phyloP scores from a whole-genome alignment of 1,140 invertebrate species.

The Cryptotermes secundus region DNA sequence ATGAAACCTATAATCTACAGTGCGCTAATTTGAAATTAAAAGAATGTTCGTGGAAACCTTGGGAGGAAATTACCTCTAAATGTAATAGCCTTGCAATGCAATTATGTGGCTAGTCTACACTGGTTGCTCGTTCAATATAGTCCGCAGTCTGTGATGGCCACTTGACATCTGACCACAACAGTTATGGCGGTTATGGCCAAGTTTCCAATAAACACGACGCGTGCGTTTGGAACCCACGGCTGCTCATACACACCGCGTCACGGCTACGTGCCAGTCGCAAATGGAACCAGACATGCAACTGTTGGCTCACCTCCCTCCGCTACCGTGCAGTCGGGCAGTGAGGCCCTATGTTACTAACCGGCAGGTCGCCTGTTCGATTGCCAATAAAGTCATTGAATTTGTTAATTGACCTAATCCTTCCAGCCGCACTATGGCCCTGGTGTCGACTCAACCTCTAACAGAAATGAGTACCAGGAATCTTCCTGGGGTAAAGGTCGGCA shows the following conservation, averaged over 20 bases:
- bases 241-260: not conserved
- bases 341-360: too few species aligned
- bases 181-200: not conserved
- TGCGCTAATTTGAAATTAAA: conserved; percentile 11
- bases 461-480: too few species aligned
- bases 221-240: not conserved
- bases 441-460: too few species aligned
- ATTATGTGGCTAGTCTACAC: not conserved
- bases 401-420: too few species aligned
- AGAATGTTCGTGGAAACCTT: conserved; percentile 12
- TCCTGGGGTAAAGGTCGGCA: too few species aligned
- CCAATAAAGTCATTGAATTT: too few species aligned
- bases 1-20: not conserved
- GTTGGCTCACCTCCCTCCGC: too few species aligned
- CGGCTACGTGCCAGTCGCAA: too few species aligned
- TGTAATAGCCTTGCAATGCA: not conserved
- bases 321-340: too few species aligned
- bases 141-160: not conserved
- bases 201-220: not conserved
- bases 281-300: too few species aligned
- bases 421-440: too few species aligned
- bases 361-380: too few species aligned
- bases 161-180: conserved; percentile 5
- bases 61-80: not conserved
- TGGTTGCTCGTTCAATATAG: not conserved